Evolutionary conservation across 2,888 invertebrate genomes (phyloP).

Genomic region (Phrixothrix hirtus): DNA sequence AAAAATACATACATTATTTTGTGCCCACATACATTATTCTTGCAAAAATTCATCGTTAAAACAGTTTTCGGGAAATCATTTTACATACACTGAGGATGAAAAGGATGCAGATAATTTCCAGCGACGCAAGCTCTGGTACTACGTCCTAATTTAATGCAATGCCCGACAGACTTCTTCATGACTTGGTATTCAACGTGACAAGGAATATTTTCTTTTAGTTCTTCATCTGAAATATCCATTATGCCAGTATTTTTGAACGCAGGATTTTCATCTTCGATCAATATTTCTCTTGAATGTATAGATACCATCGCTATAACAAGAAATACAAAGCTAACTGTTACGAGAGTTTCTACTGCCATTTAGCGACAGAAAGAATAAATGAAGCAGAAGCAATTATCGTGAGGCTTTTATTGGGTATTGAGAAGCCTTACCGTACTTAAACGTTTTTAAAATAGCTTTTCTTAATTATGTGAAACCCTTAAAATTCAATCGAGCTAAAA

Average conservation of each 20-base stretch:
- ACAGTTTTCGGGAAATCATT: background rate
- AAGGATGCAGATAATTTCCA: conserved; percentile 54
- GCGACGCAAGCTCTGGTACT: conserved; percentile 53
- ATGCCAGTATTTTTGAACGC: conserved; percentile 35
- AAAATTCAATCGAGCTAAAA: too few species aligned
- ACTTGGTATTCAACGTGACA: conserved; percentile 46
- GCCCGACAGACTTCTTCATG: conserved; percentile 52
- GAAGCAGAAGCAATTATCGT: background rate
- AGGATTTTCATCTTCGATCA: conserved; percentile 44
- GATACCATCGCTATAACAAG: conserved; percentile 6
- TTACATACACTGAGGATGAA: conserved; percentile 56
- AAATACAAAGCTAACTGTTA: background rate
- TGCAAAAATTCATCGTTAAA: background rate
- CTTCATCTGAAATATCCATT: conserved; percentile 29
- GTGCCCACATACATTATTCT: conserved; percentile 14
- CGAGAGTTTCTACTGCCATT: background rate
- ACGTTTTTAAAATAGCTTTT: background rate
- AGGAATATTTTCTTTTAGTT: conserved; percentile 20
- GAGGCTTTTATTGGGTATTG: background rate
- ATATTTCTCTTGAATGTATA: conserved; percentile 31
- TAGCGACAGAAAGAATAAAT: background rate
- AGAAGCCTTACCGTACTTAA: background rate
- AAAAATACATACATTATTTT: conserved; percentile 8
- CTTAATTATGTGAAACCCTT: background rate
- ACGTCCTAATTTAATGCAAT: conserved; percentile 53